Base-by-base conservation (phyloP, 2,888 invertebrate genomes). In the Craniophora ligustri region DNA sequence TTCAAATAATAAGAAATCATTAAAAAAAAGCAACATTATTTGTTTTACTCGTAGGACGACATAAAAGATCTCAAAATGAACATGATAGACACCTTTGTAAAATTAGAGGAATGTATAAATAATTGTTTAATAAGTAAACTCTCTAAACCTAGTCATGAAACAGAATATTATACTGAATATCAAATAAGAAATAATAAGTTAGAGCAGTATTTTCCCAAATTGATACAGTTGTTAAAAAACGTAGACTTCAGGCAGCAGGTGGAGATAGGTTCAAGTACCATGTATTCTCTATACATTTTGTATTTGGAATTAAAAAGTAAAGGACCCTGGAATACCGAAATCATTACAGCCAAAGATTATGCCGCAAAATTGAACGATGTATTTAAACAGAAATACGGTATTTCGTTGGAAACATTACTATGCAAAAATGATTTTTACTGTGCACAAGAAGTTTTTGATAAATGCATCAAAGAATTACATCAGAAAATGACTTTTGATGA, bases 401-500 rank as follows among this genome's bases (percentile, higher is more conserved):
- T 82, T 16, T 49, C 76, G 1, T 47, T 91, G 16, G 73, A 82
- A 4, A 68, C 72, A 50, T 60, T 89, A 14, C 71, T 91, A 45
- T 41, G 23, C 5, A 38, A 57, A 40, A 67, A 71, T 35, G 60
- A 75, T 38, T 54, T 72, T 13, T 86, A 81, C 55, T 70, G 86
- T 49, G 40, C 68, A 5, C 89, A 91, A 75, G 73, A 78, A 26
- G 69, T 92, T 28, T 92, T 90, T 73, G 85, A 92, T 58, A 78
- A 74, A 16, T 79, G 84, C 36, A 76, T 92, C 39, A 81, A 79
- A 45, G 78, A 81, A 19, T 65, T 92, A 16, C 88, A 90, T 65
- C 71, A 67, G 38, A 91, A 84, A 71, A 67, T 91, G 47, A 85
- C 84, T 50, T 45, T 74, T 14, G 75, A 82, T 28, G 76, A 86